phyloP scores from a whole-genome alignment of 2,888 invertebrate genomes.

The Drosophila merina region DNA sequence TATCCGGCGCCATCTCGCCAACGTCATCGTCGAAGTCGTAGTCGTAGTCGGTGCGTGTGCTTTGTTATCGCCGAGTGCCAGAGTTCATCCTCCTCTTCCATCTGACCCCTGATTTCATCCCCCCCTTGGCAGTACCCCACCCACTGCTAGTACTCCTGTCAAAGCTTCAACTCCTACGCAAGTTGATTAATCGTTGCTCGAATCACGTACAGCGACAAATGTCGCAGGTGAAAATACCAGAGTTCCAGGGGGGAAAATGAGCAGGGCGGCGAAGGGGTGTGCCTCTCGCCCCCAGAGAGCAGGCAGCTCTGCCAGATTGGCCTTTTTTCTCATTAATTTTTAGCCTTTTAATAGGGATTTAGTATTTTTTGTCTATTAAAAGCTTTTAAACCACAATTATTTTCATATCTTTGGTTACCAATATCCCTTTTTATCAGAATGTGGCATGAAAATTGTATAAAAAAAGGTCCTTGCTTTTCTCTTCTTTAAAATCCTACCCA shows the following conservation, averaged over 20 bases:
- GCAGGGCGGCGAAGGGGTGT: background rate
- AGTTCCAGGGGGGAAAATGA: slow-evolving; percentile 8
- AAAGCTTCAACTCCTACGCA: slow-evolving; percentile 55
- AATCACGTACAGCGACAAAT: slow-evolving; percentile 71
- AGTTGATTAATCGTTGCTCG: slow-evolving; percentile 69
- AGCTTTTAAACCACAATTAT: no score
- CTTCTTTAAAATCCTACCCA: background rate
- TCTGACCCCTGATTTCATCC: background rate
- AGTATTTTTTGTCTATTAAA: no score
- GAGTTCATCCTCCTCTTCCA: slow-evolving; percentile 11
- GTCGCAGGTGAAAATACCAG: slow-evolving; percentile 66
- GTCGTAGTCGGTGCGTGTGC: slow-evolving; percentile 29
- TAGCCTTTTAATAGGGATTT: no score
- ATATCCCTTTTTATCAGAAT: no score
- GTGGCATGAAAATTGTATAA: no score
- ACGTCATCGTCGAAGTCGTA: slow-evolving; percentile 18
- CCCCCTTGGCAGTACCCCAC: slow-evolving; percentile 1
- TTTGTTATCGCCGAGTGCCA: slow-evolving; percentile 53
- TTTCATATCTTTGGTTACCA: no score
- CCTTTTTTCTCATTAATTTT: background rate
- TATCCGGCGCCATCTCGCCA: slow-evolving; percentile 20
- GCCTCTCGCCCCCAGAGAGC: background rate
- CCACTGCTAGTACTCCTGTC: background rate
- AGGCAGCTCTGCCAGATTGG: background rate
- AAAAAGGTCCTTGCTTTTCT: no score